phyloP scores from a whole-genome alignment of 2,797 vertebrate genomes.

The Syngnathus rostellatus region DNA sequence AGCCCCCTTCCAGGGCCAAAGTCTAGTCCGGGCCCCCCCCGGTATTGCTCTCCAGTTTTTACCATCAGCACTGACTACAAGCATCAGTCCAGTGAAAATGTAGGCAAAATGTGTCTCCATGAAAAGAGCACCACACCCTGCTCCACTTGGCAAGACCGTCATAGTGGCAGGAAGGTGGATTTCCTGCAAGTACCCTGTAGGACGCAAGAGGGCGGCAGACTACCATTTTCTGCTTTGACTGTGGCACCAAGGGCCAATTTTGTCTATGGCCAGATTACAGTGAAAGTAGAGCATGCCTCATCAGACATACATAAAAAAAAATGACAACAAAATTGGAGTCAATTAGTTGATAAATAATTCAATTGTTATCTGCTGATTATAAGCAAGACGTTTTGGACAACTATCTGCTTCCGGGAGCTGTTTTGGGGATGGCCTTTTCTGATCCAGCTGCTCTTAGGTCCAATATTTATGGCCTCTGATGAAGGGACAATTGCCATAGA shows the following conservation, averaged over 20 bases:
- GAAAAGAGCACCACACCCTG: conserved; percentile 21
- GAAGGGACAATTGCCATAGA: neutral
- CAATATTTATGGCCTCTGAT: neutral
- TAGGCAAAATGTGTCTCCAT: conserved; percentile 30
- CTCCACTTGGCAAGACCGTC: conserved; percentile 25
- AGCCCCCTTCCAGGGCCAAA: conserved; percentile 12
- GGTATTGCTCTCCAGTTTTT: conserved; percentile 52
- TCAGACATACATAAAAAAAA: conserved; percentile 32
- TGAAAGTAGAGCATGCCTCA: conserved; percentile 70
- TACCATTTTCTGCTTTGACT: conserved; percentile 59
- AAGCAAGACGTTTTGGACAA: neutral
- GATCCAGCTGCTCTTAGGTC: neutral
- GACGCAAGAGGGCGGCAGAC: conserved; percentile 56
- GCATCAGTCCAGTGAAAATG: conserved; percentile 27
- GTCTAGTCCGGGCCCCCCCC: conserved; percentile 30
- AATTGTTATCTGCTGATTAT: neutral
- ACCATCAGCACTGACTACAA: conserved; percentile 49
- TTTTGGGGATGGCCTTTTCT: neutral
- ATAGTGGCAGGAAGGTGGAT: conserved; percentile 24
- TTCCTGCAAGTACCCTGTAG: conserved; percentile 63
- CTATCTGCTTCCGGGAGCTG: neutral
- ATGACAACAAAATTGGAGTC: neutral
- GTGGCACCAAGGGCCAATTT: conserved; percentile 67
- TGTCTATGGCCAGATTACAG: conserved; percentile 73
- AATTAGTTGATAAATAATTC: neutral